phyloP scores from a whole-genome alignment of 2,797 vertebrate species.

The Danionella dracula region DNA sequence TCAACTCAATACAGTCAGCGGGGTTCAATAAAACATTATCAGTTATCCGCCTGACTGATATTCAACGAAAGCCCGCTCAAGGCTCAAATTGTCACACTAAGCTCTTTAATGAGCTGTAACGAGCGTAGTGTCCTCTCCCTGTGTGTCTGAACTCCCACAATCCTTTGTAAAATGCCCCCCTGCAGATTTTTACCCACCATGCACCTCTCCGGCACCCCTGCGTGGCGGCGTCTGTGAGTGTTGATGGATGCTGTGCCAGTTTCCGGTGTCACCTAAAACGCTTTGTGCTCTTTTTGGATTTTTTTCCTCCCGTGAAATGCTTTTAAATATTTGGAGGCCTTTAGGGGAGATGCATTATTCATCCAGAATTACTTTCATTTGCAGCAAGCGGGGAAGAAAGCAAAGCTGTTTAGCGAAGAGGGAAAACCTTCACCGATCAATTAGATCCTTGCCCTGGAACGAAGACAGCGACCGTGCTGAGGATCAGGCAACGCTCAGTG shows the following conservation, averaged over 20 bases:
- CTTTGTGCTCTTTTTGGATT: slow-evolving; percentile 24
- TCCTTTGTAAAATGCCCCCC: slow-evolving; percentile 30
- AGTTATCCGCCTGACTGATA: slow-evolving; percentile 10
- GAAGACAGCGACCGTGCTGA: too few relatives aligned
- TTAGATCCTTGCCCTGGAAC: slow-evolving; percentile 42
- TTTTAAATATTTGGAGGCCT: slow-evolving; percentile 48
- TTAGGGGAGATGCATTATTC: slow-evolving; percentile 49
- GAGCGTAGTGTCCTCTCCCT: slow-evolving; percentile 12
- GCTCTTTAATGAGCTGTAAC: slow-evolving; percentile 36
- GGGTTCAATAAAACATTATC: background rate
- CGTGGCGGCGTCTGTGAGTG: slow-evolving; percentile 31
- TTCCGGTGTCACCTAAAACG: slow-evolving; percentile 34
- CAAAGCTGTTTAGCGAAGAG: slow-evolving; percentile 34
- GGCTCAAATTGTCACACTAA: slow-evolving; percentile 6
- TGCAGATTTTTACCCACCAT: slow-evolving; percentile 12
- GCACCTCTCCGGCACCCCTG: slow-evolving; percentile 27
- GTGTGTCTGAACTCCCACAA: slow-evolving; percentile 20
- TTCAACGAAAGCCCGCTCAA: background rate
- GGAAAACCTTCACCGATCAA: slow-evolving; percentile 45
- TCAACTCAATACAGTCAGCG: too few relatives aligned
- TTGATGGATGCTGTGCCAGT: slow-evolving; percentile 39
- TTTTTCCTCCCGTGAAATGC: slow-evolving; percentile 6
- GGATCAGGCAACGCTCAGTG: slow-evolving; percentile 18
- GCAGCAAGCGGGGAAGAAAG: slow-evolving; percentile 19
- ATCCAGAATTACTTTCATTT: slow-evolving; percentile 46